Base-by-base conservation (phyloP, 2,797 vertebrate genomes). In the Hyperoplus lanceolatus region DNA sequence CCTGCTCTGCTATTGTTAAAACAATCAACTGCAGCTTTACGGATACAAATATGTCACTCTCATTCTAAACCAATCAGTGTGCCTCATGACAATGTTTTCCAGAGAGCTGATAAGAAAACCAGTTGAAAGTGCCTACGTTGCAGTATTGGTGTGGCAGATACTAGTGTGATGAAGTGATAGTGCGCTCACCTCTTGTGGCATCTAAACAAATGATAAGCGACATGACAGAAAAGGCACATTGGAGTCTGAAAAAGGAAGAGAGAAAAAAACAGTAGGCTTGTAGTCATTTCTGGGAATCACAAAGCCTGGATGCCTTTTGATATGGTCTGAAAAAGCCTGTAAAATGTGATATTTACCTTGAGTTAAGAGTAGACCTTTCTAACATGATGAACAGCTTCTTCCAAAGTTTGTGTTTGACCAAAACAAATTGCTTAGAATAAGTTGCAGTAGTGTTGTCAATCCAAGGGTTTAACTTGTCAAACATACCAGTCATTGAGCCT, bases 161-260 rank as follows among this genome's bases (percentile, higher is more conserved):
- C 48, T 1, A 29, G 53, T 29, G 18, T 62, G 67, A 54, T 73
- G 29, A 29, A 3, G 29, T 29, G 29, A 29, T 29, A 29, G 29
- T 55, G 65, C 9, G 2, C 92, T 92, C 85, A 94, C 94, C 93
- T 89, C 57, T 75, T 2, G 66, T 82, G 70, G 78, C 72, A 21
- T 71, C 71, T 70, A 85, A 79, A 57, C 70, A 42, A 70, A 50
- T 46, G 82, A 80, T 45, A 12, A 79, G 71, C 12, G 59, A 63
- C 71, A 82, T 1, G 13, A 83, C 77, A 78, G 80, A 70, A 83
- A 59, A 43, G 67, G 55, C 75, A 29, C 83, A 68, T 76, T 29
- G 21, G 58, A 67, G 67, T 77, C 93, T 94, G 85, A 59, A 67
- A 42, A 51, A 6, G 14, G 4, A 43, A 18, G 41, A 13, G 53